A percentile compares a stretch with the other conserved stretches of the same genome.
These are phyloP conservation scores for Drosophila falleni DNA, from an alignment of 2,888 invertebrate genomes.

Conservation along the genomic window DNA sequence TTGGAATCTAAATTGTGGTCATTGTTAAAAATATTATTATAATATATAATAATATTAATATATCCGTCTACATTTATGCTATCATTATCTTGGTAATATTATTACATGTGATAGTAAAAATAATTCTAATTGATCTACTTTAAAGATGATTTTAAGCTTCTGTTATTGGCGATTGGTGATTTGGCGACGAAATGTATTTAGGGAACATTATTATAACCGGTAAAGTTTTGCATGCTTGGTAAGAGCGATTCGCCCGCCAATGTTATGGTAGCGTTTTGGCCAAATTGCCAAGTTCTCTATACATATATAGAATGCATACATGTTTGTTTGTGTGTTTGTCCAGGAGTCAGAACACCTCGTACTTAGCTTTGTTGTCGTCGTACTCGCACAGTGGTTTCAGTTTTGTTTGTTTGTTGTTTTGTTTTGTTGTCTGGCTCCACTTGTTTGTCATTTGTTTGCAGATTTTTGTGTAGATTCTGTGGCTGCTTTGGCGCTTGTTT, in stretches of 20 bases:
- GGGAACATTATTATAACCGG: slow-evolving; percentile 43
- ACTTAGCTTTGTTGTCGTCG: slow-evolving; percentile 45
- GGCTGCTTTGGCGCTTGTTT: slow-evolving; percentile 78
- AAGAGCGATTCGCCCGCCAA: slow-evolving; percentile 38
- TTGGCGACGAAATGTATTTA: neutral
- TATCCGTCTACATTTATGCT: no score
- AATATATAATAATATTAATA: no score
- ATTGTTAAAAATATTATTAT: no score
- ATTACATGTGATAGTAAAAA: no score
- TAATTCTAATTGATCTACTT: no score
- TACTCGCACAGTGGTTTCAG: slow-evolving; percentile 62
- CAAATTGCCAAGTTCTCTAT: slow-evolving; percentile 59
- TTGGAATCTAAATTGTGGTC: no score
- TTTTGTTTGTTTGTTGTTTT: slow-evolving; percentile 51
- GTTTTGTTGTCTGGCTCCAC: slow-evolving; percentile 71
- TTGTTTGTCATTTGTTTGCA: slow-evolving; percentile 82
- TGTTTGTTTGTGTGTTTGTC: slow-evolving; percentile 11
- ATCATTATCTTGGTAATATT: no score
- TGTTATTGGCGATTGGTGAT: slow-evolving; percentile 4
- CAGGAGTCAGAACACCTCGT: slow-evolving; percentile 35
- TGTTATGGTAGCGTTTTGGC: slow-evolving; percentile 58
- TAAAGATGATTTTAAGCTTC: neutral
- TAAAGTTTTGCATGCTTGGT: slow-evolving; percentile 42
- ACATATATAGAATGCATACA: neutral
- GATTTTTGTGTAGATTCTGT: slow-evolving; percentile 80